Evolutionary conservation across 2,797 vertebrate genomes (phyloP), one percentile per base, ranked within the genome.

Genomic region (Capromys pilorides): DNA sequence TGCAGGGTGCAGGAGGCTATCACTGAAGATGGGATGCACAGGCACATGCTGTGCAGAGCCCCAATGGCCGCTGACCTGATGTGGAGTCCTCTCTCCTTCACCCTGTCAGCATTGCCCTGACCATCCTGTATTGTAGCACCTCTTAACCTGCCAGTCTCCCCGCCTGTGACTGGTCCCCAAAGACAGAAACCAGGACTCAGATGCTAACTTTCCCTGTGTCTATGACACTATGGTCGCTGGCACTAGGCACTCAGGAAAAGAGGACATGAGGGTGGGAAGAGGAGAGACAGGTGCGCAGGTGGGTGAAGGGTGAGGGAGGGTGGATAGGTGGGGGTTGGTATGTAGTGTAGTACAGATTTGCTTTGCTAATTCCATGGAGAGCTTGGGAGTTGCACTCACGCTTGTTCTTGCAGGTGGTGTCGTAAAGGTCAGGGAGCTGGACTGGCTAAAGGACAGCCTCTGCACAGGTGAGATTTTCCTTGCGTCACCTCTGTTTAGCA

Each of bases 361-460:
- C 33, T 59, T 39, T 26, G 77, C 41, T 45, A 0, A 0, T 28
- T 26, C 10, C 28, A 39, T 33, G 13, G 62, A 49, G 31, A 66
- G 45, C 75, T 24, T 69, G 11, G 36, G 28, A 36, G 28, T 79
- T 79, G 24, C 4, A 0, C 22, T 13, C 78, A 19, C 92, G 16
- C 77, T 45, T 75, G 24, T 54, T 84, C 45, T 79, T 69, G 12
- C 97, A 99, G 99, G 98, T 80, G 98, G 98, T 0, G 95, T 98
- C 31, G 97, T 99, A 73, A 99, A 97, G 91, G 98, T 99, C 75
- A 98, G 98, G 82, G 98, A 98, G 81, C 95, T 99, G 94, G 98
- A 99, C 94, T 99, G 99, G 99, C 98, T 99, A 51, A 98, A 98
- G 92, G 98, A 98, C 1, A 97, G 98, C 73, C 97, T 99, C 64